Conservation (phyloP, 2,797 vertebrate genomes). For the Gymnoscopelus microlampas region DNA sequence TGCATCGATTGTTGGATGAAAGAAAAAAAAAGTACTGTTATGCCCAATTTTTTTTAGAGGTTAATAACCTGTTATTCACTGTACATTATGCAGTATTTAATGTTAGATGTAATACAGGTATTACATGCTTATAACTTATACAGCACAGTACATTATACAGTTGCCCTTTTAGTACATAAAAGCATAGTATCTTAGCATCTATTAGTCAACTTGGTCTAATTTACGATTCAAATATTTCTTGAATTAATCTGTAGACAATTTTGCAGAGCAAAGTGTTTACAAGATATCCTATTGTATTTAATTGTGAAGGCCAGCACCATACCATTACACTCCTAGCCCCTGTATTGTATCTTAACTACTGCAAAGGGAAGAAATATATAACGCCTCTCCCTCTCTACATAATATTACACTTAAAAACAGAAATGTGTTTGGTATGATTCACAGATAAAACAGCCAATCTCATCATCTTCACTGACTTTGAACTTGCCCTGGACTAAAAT, state of each 20-base stretch:
- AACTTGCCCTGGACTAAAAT: not conserved
- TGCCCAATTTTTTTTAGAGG: constrained; percentile 30
- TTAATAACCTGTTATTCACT: constrained; percentile 36
- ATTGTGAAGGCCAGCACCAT: constrained; percentile 20
- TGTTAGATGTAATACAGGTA: constrained; percentile 46
- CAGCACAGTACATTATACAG: constrained; percentile 50
- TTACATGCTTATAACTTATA: constrained; percentile 49
- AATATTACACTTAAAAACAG: constrained; percentile 17
- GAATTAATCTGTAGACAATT: constrained; percentile 28
- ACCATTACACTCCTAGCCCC: constrained; percentile 25
- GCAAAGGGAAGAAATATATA: constrained; percentile 14
- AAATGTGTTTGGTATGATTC: constrained; percentile 26
- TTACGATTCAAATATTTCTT: constrained; percentile 33
- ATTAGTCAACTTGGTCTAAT: constrained; percentile 33
- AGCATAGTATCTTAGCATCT: constrained; percentile 36
- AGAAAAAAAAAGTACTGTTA: constrained; percentile 38
- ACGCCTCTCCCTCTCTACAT: constrained; percentile 22
- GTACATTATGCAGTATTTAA: constrained; percentile 43
- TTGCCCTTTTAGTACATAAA: constrained; percentile 38
- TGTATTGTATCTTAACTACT: constrained; percentile 55
- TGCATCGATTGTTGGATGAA: constrained; percentile 39
- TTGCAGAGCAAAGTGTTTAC: constrained; percentile 30
- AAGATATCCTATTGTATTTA: constrained; percentile 40
- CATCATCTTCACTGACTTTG: constrained; percentile 51
- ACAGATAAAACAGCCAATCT: constrained; percentile 3